Base-by-base conservation (phyloP, 2,888 invertebrate genomes). In the Polyploca ridens region DNA sequence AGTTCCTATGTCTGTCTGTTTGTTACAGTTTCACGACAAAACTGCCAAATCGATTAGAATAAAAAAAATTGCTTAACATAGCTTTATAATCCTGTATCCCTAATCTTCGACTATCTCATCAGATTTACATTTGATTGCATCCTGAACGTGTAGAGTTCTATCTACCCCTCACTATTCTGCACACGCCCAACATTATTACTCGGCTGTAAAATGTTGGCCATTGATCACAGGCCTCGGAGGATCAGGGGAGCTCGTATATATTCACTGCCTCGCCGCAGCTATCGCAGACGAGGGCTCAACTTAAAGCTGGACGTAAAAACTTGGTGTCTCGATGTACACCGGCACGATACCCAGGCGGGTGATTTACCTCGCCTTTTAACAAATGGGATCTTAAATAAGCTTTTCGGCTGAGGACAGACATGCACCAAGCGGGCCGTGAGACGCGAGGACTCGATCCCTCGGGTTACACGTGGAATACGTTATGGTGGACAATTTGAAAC, bases 321-420 rank as follows among this genome's bases (percentile, higher is more conserved):
- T 14, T 49, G 49, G 16, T 54, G 54, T 7, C 54, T 54, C 54
- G 4, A 19, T 54, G 54, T 54, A 54, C 14, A 16, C n/a, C 46
- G 16, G n/a, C 0, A 7, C 41, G 41, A 35, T 35, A 7, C 16
- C 16, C 16, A 13, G 41, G 1, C 5, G 54, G 19, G 19, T 19
- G 54, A 54, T 54, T 19, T 54, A 54, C 54, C 10, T 3, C 54
- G 54, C 19, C 54, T 16, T 54, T 54, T 54, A 54, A 54, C 10
- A 54, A 54, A 54, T 54, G n/a, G 54, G 54, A 19, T 54, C 19
- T 54, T 54, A 54, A 54, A 54, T 54, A 19, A 54, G 54, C 16
- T 19, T 19, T 54, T 54, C 7, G 10, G 54, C 16, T 54, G 19
- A 54, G 54, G 19, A 19, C 19, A 19, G 16, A 54, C 54, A n/a